phyloP scores from a whole-genome alignment of 2,113 vertebrate species.

The Platichthys flesus region DNA sequence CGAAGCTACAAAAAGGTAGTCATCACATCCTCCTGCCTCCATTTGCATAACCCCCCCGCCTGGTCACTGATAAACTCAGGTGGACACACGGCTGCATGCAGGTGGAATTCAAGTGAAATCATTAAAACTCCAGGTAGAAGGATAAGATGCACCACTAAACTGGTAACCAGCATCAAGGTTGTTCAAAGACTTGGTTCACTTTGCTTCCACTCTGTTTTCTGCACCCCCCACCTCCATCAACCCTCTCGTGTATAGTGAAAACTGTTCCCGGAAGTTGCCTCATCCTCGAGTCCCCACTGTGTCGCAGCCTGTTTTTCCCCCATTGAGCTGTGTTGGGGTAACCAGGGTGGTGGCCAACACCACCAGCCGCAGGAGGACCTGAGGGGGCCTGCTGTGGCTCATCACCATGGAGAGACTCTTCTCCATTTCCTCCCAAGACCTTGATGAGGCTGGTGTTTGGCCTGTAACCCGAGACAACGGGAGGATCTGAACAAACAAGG shows the following conservation, averaged over 20 bases:
- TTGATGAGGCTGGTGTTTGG: constrained; percentile 56
- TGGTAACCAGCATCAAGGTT: constrained; percentile 10
- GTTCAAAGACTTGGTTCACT: constrained; percentile 5
- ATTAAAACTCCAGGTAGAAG: not conserved
- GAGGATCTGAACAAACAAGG: constrained; percentile 73
- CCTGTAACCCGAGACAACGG: constrained; percentile 67
- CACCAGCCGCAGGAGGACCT: constrained; percentile 41
- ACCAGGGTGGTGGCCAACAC: constrained; percentile 54
- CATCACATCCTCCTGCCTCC: not conserved
- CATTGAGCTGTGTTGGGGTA: constrained; percentile 37
- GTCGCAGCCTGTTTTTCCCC: constrained; percentile 28
- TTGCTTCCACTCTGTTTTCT: constrained; percentile 10
- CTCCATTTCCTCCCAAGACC: constrained; percentile 67
- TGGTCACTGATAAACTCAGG: not conserved
- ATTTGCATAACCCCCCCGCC: not conserved
- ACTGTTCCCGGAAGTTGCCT: constrained; percentile 45
- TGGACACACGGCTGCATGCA: not conserved
- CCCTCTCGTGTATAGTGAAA: constrained; percentile 57
- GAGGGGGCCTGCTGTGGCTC: constrained; percentile 52
- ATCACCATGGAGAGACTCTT: constrained; percentile 68
- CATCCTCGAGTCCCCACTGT: constrained; percentile 55
- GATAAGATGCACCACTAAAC: not conserved
- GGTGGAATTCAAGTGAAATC: not conserved
- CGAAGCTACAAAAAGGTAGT: not conserved
- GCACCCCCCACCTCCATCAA: not conserved